Evolutionary conservation across 2,888 invertebrate genomes (phyloP).

Genomic region (Hyppa rectilinea): DNA sequence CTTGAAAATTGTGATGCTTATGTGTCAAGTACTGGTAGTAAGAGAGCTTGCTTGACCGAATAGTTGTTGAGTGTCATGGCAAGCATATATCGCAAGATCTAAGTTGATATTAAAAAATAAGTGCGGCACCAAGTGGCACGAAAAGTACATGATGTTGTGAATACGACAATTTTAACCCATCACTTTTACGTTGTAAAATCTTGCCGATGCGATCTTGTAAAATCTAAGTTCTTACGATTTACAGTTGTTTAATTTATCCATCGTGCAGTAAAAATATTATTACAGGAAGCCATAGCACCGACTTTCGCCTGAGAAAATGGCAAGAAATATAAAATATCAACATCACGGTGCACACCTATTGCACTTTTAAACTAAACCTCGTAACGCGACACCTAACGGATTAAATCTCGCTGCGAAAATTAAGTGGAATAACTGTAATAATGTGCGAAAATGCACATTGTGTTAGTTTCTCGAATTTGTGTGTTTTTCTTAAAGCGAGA

Average conservation of each 20-base stretch:
- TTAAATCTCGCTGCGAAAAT: constrained; percentile 56
- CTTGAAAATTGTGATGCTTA: not conserved
- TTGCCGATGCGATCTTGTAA: not conserved
- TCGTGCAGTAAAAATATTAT: constrained; percentile 20
- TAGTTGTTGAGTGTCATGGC: constrained; percentile 1
- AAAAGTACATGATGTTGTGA: not conserved
- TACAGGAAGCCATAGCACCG: not conserved
- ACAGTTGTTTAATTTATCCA: constrained; percentile 5
- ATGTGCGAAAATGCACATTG: constrained; percentile 74
- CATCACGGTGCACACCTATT: constrained; percentile 8
- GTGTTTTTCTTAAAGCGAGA: constrained; percentile 73
- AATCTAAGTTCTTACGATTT: not conserved
- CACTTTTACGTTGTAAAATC: not conserved
- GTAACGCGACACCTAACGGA: constrained; percentile 56
- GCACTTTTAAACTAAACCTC: constrained; percentile 29
- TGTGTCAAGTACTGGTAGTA: not conserved
- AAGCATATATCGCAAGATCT: not conserved
- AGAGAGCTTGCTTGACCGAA: constrained; percentile 5
- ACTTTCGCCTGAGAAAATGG: constrained; percentile 21
- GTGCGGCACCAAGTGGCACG: not conserved
- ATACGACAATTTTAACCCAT: not conserved
- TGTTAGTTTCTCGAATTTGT: constrained; percentile 76
- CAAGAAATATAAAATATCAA: constrained; percentile 23
- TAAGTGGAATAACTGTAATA: constrained; percentile 67
- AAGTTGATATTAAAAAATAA: constrained; percentile 8